Evolutionary conservation across 2,797 vertebrate species (phyloP).

Genomic region (Melanotaenia maccullochi): DNA sequence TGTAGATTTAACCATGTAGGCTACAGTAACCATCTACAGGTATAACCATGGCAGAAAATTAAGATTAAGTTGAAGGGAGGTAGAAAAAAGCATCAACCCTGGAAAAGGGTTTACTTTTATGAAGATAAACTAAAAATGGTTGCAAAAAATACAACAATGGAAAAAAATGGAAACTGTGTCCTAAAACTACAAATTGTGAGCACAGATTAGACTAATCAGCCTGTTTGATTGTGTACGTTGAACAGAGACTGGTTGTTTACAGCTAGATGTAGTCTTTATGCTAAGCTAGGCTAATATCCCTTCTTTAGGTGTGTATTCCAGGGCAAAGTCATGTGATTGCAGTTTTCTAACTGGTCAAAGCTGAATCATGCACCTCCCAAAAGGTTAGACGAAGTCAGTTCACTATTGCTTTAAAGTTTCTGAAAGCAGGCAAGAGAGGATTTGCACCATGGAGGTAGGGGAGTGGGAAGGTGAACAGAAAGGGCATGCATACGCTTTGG

Average conservation of each 20-base stretch:
- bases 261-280: neutral
- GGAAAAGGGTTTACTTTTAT: neutral
- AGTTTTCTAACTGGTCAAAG: neutral
- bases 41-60: too few species aligned
- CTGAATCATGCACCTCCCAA: neutral
- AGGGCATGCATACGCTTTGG: neutral
- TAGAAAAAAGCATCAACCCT: too few species aligned
- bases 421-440: conserved; percentile 4
- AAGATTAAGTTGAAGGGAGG: too few species aligned
- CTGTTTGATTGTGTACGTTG: neutral
- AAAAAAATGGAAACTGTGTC: neutral
- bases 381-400: neutral
- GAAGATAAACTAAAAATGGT: neutral
- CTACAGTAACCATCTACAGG: too few species aligned
- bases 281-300: neutral
- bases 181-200: neutral
- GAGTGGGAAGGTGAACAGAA: conserved; percentile 23
- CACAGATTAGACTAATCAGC: neutral
- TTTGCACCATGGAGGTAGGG: neutral
- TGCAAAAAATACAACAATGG: neutral
- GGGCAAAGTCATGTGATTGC: neutral
- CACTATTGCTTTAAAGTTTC: conserved; percentile 2
- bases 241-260: neutral
- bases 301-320: neutral
- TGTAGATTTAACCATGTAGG: too few species aligned